phyloP scores from a whole-genome alignment of 2,888 invertebrate genomes.

The Erebia aethiops region DNA sequence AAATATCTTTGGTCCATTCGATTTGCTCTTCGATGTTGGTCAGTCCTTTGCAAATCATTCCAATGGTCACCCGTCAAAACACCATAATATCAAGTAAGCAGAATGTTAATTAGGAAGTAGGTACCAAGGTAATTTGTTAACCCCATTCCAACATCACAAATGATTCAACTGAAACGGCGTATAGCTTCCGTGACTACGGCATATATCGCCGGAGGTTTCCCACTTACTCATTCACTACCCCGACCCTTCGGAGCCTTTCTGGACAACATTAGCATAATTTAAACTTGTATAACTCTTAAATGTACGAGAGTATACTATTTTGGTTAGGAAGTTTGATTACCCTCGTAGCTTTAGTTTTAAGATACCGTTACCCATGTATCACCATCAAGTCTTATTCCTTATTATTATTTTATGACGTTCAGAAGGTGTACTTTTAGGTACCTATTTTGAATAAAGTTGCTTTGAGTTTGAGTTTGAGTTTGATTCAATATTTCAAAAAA shows the following conservation, averaged over 20 bases:
- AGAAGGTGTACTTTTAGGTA: too few species aligned
- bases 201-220: slow-evolving; percentile 47
- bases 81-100: slow-evolving; percentile 1
- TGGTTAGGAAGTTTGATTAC: background rate
- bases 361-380: too few species aligned
- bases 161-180: slow-evolving; percentile 22
- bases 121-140: slow-evolving; percentile 13
- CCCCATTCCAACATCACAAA: slow-evolving; percentile 24
- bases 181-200: slow-evolving; percentile 49
- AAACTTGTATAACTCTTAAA: slow-evolving; percentile 19
- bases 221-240: slow-evolving; percentile 47
- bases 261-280: slow-evolving; percentile 26
- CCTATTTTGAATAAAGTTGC: too few species aligned
- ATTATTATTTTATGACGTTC: too few species aligned
- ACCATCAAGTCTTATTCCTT: too few species aligned
- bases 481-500: background rate
- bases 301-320: background rate
- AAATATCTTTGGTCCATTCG: too few species aligned
- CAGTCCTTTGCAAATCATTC: background rate
- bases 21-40: too few species aligned
- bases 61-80: background rate
- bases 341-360: too few species aligned
- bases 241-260: slow-evolving; percentile 30
- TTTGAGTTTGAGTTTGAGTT: too few species aligned
- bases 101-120: background rate